These are phyloP conservation scores for Stenichneumon culpator DNA, from an alignment of 2,888 invertebrate genomes.

Conservation along the genomic window DNA sequence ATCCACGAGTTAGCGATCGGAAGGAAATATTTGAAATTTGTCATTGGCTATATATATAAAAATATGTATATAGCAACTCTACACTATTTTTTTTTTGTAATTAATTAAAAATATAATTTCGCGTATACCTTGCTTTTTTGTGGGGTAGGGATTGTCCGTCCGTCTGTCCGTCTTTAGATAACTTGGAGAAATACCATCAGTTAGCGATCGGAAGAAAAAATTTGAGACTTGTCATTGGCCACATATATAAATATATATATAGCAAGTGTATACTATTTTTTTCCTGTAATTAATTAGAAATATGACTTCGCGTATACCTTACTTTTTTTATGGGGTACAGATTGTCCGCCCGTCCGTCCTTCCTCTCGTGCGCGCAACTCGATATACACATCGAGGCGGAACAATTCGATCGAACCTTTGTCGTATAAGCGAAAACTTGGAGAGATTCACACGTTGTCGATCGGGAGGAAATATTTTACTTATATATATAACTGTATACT, in stretches of 20 bases:
- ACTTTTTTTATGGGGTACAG: slow-evolving; percentile 2
- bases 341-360: background rate
- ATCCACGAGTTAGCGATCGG: background rate
- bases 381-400: background rate
- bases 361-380: background rate
- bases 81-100: too few species aligned
- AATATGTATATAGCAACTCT: too few species aligned
- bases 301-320: too few species aligned
- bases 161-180: background rate
- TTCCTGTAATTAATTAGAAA: too few species aligned
- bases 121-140: background rate
- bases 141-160: background rate
- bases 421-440: background rate
- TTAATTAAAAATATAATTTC: too few species aligned
- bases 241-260: too few species aligned
- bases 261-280: too few species aligned
- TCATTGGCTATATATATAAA: background rate
- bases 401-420: slow-evolving; percentile 19
- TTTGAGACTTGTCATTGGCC: background rate
- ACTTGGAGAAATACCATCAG: background rate
- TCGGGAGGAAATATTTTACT: background rate
- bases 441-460: background rate
- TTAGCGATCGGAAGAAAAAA: background rate
- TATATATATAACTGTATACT: too few species aligned
- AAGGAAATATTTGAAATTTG: background rate